Percentiles rank a stretch among this genome's conserved stretches.
These are phyloP conservation scores for Anaspis maculata DNA, from an alignment of 2,888 invertebrate genomes.

Conservation along the genomic window DNA sequence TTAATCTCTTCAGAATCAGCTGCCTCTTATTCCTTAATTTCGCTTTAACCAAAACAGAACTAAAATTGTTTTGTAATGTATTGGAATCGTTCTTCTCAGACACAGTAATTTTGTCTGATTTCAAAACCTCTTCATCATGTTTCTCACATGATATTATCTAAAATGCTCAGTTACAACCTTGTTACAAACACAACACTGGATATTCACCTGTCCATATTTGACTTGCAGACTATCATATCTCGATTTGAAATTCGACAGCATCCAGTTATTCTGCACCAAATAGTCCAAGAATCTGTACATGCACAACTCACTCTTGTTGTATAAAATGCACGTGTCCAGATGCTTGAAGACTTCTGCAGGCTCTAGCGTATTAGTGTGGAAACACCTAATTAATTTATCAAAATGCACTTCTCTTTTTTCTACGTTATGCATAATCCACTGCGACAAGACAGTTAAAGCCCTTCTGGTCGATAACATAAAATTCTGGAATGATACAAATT, in stretches of 20 bases:
- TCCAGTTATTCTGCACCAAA: conserved; percentile 43
- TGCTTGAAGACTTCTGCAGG: conserved; percentile 46
- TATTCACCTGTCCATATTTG: conserved; percentile 45
- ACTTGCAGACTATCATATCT: conserved; percentile 43
- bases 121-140: conserved; percentile 20
- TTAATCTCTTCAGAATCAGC: conserved; percentile 36
- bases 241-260: conserved; percentile 44
- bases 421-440: conserved; percentile 47
- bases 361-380: conserved; percentile 44
- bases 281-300: conserved; percentile 47
- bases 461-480: conserved; percentile 39
- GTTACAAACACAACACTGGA: not conserved
- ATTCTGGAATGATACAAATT: conserved; percentile 27
- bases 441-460: conserved; percentile 44
- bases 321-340: conserved; percentile 49
- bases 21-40: conserved; percentile 38
- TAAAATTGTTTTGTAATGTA: conserved; percentile 24
- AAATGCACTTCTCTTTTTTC: conserved; percentile 48
- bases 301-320: conserved; percentile 49
- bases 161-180: conserved; percentile 3
- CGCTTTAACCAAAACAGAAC: conserved; percentile 35
- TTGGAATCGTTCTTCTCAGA: conserved; percentile 30
- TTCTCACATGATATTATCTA: conserved; percentile 24
- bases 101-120: conserved; percentile 32
- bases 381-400: conserved; percentile 45